Base-by-base conservation (phyloP, 1,140 invertebrate genomes). In the Aphidius ervi region DNA sequence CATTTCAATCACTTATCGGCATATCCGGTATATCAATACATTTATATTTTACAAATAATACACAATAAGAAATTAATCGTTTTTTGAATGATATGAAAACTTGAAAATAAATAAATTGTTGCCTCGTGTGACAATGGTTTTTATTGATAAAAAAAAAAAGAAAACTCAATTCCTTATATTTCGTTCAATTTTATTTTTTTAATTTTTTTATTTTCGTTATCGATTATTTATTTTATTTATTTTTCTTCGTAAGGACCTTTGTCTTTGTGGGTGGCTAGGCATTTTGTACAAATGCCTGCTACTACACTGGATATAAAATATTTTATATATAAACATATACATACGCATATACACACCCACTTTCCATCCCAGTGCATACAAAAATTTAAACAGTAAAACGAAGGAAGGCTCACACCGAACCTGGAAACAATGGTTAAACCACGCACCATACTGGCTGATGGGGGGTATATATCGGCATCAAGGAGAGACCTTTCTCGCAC, bases 401-500 rank as follows among this genome's bases (percentile, higher is more conserved):
- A 37, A 40, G 37, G 10, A 9, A 9, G 37, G 37, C 40, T 41
- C 37, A 54, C 62, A 62, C 59, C 59, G 64, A 61, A 67, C 61
- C 59, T 50, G 65, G 62, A 71, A 68, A 73, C 71, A 73, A 73
- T 73, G 59, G 68, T n/a, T 9, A 54, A 54, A 10, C 42, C 7
- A 31, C 23, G 23, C 23, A 31, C 23, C 23, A 31, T 31, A 31
- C 23, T 31, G 23, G 23, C 4, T 31, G 23, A 31, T 31, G 23
- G 2, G 4, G 4, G 23, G 23, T 43, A 3, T 43, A 43, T 43
- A 43, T 43, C 7, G 7, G 42, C 42, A 8, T 7, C 42, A 64
- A 61, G 16, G 23, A 31, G 23, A 70, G 65, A 70, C 68, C 69
- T 72, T 71, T 71, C 69, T 64, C 65, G 68, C 65, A 43, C 64